Base-by-base conservation (phyloP, 2,888 invertebrate genomes). In the Lypha dubia region DNA sequence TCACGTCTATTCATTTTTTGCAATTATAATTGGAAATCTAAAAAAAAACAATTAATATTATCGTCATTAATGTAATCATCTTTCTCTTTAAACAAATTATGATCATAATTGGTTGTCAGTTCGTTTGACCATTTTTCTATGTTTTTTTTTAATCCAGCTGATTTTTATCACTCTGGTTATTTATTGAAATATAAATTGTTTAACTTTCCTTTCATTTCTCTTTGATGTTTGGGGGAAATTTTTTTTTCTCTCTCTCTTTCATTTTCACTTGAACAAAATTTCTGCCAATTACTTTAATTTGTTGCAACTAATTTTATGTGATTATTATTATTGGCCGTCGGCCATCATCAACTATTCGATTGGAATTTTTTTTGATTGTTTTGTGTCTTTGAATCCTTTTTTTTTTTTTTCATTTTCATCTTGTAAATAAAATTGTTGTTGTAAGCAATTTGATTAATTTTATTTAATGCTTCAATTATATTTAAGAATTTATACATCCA, bases 251-350 rank as follows among this genome's bases (percentile, higher is more conserved):
- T 44, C 44, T 44, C 22, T 62, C 22, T 65, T 65, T 63, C 24
- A 56, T 51, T 79, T 76, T 77, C 46, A 56, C 63, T 79, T 49
- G 22, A 5, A 76, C 15, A 62, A 11, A 67, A 56, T 71, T 63
- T 71, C 38, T 68, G 51, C 15, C 79, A 73, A 79, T 80, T 80
- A 60, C 56, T 56, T 73, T 81, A 81, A 84, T 77, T 84, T 84
- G 81, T 82, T 65, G 68, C 70, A 46, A 74, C 77, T 79, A 77
- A 79, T 84, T 81, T 74, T 56, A 56, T 49, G 17, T 11, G 32
- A 73, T 65, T 56, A 65, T 60, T 70, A 65, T 44, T 53, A 13
- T 4, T 32, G 35, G 1, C 15, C 28, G 51, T 24, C 70, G 4
- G 17, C 22, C n/a, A 6, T n/a, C 28, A 9, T 17, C 28, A 53